Base-by-base conservation (phyloP, 2,113 vertebrate genomes). In the Anthoscopus minutus region DNA sequence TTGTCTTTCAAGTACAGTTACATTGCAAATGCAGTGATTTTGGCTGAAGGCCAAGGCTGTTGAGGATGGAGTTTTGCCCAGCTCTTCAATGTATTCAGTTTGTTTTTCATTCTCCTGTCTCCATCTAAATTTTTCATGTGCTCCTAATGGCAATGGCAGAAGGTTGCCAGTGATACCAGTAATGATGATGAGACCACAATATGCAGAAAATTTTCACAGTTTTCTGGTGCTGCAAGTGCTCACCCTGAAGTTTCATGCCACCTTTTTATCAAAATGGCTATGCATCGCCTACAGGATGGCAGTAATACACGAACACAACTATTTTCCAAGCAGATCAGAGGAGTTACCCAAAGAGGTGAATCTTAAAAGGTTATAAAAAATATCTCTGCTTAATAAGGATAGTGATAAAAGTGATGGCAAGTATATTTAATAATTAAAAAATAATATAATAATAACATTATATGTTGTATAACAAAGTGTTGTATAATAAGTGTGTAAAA, bases 121-220 rank as follows among this genome's bases (percentile, higher is more conserved):
- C 42, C 28, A 33, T 25, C 18, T 21, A 71, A 37, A 64, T 60
- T 57, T 42, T 9, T 0, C 33, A 27, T 0, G 0, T 38, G 11
- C 2, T 57, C 10, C 38, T 6, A 6, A 40, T 28, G 8, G 18
- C 35, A 87, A 35, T 24, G 35, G 35, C 25, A 37, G 58, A 57
- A 54, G 8, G 28, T 51, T 3, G 1, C 8, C 17, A 58, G 10
- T 66, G 35, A 65, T 45, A 47, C 4, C 15, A 15, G 19, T 24
- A 79, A 13, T 5, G 22, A 2, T 45, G 28, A 3, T 85, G 42
- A 88, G 28, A 69, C 42, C 18, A 31, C 45, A 81, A 22, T 15
- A 73, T 10, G 50, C 6, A 37, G 10, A 72, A 78, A 42, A 73
- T 13, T 28, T 28, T 60, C 54, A 51, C 10, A 15, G 13, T 51